These are phyloP conservation scores for Sebastes hubbsi DNA, from an alignment of 2,797 vertebrate genomes.

Conservation along the genomic window DNA sequence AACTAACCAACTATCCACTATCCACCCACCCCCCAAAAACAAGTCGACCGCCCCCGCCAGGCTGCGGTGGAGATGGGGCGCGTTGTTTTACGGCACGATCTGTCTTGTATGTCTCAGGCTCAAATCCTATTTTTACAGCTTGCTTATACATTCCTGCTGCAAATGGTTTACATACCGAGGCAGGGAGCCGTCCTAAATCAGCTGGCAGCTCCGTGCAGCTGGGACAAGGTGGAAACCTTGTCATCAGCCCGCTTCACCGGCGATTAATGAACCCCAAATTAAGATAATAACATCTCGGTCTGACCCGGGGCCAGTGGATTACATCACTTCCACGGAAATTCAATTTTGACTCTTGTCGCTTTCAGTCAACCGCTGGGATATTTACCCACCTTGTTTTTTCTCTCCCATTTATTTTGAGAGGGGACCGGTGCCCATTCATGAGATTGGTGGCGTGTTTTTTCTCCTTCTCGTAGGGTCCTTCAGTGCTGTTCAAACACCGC, in stretches of 20 bases:
- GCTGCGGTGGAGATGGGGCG: constrained; percentile 83
- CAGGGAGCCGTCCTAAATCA: constrained; percentile 92
- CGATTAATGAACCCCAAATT: constrained; percentile 82
- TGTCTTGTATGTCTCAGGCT: constrained; percentile 82
- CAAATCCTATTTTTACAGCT: constrained; percentile 93
- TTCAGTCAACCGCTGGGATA: constrained; percentile 8
- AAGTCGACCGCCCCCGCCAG: constrained; percentile 61
- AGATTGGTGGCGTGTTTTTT: constrained; percentile 29
- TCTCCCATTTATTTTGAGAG: constrained; percentile 26
- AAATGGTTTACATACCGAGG: constrained; percentile 92
- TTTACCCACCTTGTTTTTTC: constrained; percentile 44
- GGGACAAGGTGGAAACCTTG: constrained; percentile 87
- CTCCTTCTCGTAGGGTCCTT: constrained; percentile 34
- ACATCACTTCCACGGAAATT: constrained; percentile 80
- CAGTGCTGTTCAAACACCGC: constrained; percentile 39
- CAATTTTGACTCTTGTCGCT: constrained; percentile 69
- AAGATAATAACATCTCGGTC: constrained; percentile 76
- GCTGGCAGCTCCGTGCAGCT: constrained; percentile 88
- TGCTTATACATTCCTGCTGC: constrained; percentile 95
- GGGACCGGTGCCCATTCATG: constrained; percentile 54
- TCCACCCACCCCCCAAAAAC: constrained; percentile 16
- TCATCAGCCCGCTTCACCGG: constrained; percentile 78
- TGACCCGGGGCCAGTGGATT: constrained; percentile 66
- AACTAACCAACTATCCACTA: constrained; percentile 46
- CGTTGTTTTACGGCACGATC: constrained; percentile 88